Evolutionary conservation across 2,888 invertebrate species (phyloP), one percentile per base, ranked within the genome.

Genomic region (Drosophila mayaguana): DNA sequence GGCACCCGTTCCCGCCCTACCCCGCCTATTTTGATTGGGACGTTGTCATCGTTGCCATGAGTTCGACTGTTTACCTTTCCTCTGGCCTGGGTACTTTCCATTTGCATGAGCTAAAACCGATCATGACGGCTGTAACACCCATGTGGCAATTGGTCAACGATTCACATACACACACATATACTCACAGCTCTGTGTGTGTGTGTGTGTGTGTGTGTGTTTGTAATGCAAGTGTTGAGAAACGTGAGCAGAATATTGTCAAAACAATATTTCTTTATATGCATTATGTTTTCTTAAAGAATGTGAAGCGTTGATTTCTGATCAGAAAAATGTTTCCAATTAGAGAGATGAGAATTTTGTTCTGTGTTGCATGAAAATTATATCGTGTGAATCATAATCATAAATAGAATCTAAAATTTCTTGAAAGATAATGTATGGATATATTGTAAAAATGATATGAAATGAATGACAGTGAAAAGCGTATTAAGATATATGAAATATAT

Each of bases 51-150:
- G 18, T 36, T 22, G 34, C 25, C 22, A n/a, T 22, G 18, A 48
- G 50, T 36, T 34, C 59, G 34, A 45, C 42, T 56, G 16, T 51
- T 64, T 28, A 40, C 46, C 43, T 42, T 45, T 63, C 46, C n/a
- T 28, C 43, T 43, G 40, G 38, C 18, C 16, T 42, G 18, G 38
- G 69, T 46, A 65, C 71, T 73, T 77, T 73, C 69, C 78, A 69
- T 77, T 77, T 66, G 63, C 48, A 57, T 53, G 61, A 63, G 56
- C 46, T 46, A 38, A 61, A 50, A 50, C 20, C 16, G 43, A 43
- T 48, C 32, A 51, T 34, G 28, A 40, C 48, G n/a, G 32, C n/a
- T 55, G 54, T 48, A 64, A 60, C 50, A 59, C 43, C 51, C 40
- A 60, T 9, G n/a, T 43, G 72, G 20, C 46, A 51, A 67, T 67